Evolutionary conservation across 1,140 invertebrate species (phyloP), one percentile per base, ranked within the genome.

Genomic region (Aricia agestis): DNA sequence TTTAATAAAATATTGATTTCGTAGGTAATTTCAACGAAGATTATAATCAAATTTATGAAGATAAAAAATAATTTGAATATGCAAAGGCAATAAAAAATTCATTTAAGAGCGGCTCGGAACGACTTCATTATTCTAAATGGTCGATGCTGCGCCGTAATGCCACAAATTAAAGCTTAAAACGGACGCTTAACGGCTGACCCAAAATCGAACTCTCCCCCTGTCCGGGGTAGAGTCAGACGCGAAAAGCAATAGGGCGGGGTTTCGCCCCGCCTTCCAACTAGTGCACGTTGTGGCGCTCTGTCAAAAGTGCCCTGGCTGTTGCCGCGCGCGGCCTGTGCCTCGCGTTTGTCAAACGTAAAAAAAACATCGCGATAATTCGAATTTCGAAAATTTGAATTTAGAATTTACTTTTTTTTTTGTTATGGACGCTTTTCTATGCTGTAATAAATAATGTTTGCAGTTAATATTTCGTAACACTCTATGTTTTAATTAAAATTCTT

Each of bases 131-230:
- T 86, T 88, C 82, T 83, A 87, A 89, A 89, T 82, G 85, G 81
- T 75, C 77, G 78, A 82, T 75, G 83, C 80, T 80, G 82, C 80
- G 80, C 72, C 85, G 81, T 85, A 84, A 88, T 90, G 84, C 88
- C 88, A 91, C 88, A 91, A 91, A 91, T 91, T 91, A 91, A 91
- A 91, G 88, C 88, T 91, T 91, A 91, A 91, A 91, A 87, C 84
- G 88, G 85, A 78, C 88, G 89, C 82, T 90, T 90, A 90, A 90
- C 87, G 88, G 88, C 88, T 89, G 88, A 89, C 88, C 87, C 88
- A 90, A 88, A 89, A 90, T 83, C 84, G 84, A 89, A 87, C 76
- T 80, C 76, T 78, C 83, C 82, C 83, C 82, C 81, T 75, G 72
- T 76, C 74, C 74, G 76, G 78, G 77, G 74, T 71, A 70, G 63